Base-by-base conservation (phyloP, 2,113 vertebrate genomes). In the Macrotus californicus region DNA sequence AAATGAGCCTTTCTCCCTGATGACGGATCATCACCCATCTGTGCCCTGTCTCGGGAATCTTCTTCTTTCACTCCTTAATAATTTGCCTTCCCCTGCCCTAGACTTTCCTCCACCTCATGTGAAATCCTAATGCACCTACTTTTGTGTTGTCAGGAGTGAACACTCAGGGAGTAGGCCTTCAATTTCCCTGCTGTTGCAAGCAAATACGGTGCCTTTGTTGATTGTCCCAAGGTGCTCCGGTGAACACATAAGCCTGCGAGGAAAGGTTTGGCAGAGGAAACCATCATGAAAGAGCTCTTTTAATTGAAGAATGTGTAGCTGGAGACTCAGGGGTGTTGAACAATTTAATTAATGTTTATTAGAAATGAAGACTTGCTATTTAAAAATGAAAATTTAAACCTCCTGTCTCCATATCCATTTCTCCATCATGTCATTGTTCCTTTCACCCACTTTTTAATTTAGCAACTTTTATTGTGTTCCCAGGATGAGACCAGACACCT, bases 291-390 rank as follows among this genome's bases (percentile, higher is more conserved):
- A 84, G 46, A 93, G 21, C 22, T 36, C 29, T 96, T 96, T 73
- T 93, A 88, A 97, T 39, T 81, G 92, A 93, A 73, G 87, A 92
- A 29, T 56, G 34, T 76, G 34, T 52, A 87, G 67, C 39, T 61
- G 61, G 56, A 95, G 95, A 96, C 84, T 52, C 93, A 92, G 21
- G 73, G 67, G 18, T 92, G n/a, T 41, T 90, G 67, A 94, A 22
- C 29, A 80, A 73, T 67, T 97, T 95, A 96, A 95, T 96, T 93
- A 85, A 81, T 15, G 5, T 52, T 96, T 93, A 84, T 85, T 93
- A 92, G 88, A 94, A 97, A 77, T 43, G 87, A 93, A 95, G 75
- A 72, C 72, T 91, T 84, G 59, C 54, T 79, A 36, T 93, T 96
- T 95, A 87, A 84, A 94, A 93, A 66, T 90, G 92, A 91, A 96